Conservation (phyloP, 2,797 vertebrate species). For the Zalophus californianus region DNA sequence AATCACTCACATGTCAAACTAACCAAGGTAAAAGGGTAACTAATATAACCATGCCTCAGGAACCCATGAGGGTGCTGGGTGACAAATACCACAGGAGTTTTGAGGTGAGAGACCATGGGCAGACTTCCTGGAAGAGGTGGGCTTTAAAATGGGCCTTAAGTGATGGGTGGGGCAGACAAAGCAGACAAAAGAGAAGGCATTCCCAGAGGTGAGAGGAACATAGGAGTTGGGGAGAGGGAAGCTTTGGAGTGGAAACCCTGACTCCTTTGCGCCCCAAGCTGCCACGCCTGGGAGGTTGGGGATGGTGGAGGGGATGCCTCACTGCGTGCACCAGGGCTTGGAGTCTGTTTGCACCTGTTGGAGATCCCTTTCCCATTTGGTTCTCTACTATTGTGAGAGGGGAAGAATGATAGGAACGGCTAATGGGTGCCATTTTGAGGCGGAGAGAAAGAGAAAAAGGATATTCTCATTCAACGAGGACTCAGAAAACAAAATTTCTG, state of each 20-base stretch:
- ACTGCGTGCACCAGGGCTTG: not conserved
- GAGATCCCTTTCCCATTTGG: not conserved
- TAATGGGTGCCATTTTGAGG: not conserved
- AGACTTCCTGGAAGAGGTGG: not conserved
- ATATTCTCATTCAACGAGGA: not conserved
- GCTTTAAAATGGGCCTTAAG: not conserved
- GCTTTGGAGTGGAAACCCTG: not conserved
- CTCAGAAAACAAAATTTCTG: conserved; percentile 20
- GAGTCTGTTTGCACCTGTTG: not conserved
- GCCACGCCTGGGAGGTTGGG: not conserved
- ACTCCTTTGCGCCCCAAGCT: not conserved
- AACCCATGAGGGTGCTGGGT: accelerated
- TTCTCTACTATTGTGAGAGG: not conserved
- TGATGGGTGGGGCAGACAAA: not conserved
- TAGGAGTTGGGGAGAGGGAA: not conserved
- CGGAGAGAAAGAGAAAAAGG: not conserved
- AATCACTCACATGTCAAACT: not conserved
- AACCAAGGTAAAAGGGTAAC: not conserved
- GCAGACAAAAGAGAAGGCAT: not conserved
- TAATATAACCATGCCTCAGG: not conserved
- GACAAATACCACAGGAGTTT: not conserved
- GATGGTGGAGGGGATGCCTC: not conserved
- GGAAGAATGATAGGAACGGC: not conserved
- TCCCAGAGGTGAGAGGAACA: not conserved
- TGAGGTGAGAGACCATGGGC: not conserved